Conservation (phyloP, 2,113 vertebrate genomes). For the Larimichthys polyactis region DNA sequence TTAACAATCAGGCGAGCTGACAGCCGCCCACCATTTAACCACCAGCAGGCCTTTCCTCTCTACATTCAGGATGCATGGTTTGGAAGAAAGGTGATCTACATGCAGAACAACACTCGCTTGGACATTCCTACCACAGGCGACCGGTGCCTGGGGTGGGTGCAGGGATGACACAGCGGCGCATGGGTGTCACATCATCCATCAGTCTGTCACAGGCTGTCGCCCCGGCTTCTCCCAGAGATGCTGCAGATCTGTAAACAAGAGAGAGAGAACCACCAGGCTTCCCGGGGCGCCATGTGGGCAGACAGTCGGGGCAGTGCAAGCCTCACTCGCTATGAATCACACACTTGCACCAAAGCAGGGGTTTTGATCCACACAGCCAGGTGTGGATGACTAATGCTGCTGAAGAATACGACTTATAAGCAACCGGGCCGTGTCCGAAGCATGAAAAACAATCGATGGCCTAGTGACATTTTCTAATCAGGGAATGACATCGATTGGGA, state of each 20-base stretch:
- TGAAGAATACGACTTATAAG: conserved; percentile 27
- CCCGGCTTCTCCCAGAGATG: conserved; percentile 62
- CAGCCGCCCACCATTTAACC: conserved; percentile 58
- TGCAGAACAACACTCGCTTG: neutral
- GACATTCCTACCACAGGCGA: conserved; percentile 24
- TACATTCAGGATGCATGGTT: conserved; percentile 5
- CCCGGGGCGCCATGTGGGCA: conserved; percentile 30
- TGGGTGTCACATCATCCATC: conserved; percentile 79
- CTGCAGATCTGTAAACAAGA: conserved; percentile 79
- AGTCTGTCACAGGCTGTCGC: conserved; percentile 73
- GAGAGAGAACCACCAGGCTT: conserved; percentile 40
- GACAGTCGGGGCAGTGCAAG: conserved; percentile 41
- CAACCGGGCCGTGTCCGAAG: neutral
- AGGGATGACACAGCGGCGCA: conserved; percentile 66
- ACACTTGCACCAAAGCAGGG: conserved; percentile 19
- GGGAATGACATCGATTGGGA: conserved; percentile 4
- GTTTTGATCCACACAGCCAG: conserved; percentile 49
- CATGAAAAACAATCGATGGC: conserved; percentile 41
- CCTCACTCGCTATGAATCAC: conserved; percentile 40
- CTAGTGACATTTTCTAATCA: conserved; percentile 44
- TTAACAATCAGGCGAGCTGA: conserved; percentile 61
- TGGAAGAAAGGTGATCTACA: conserved; percentile 12
- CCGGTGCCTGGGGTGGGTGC: conserved; percentile 14
- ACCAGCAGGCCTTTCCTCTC: conserved; percentile 21
- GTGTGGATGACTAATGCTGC: conserved; percentile 55